These are phyloP conservation scores for Telmatherina bonti DNA, from an alignment of 2,797 vertebrate species.

Conservation along the genomic window DNA sequence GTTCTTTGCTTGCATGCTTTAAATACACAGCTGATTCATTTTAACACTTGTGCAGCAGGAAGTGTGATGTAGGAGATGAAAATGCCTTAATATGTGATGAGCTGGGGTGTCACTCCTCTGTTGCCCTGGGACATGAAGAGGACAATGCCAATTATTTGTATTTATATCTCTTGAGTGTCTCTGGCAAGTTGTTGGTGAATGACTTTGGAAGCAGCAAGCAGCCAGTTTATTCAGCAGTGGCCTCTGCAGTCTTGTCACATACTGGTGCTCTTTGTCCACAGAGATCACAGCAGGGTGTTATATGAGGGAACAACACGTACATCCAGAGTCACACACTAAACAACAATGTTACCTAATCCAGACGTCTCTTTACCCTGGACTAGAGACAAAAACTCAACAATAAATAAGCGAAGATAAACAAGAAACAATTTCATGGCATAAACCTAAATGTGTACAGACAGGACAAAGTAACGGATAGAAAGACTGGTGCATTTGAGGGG, in stretches of 20 bases:
- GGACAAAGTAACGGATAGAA: conserved; percentile 18
- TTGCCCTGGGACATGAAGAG: conserved; percentile 57
- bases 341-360: conserved; percentile 24
- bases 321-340: conserved; percentile 57
- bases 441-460: neutral
- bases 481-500: conserved; percentile 38
- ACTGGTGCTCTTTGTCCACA: conserved; percentile 73
- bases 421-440: neutral
- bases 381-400: conserved; percentile 1
- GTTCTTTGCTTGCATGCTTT: conserved; percentile 58
- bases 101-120: conserved; percentile 51
- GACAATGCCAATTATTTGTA: conserved; percentile 74
- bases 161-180: conserved; percentile 77
- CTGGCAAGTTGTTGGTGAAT: conserved; percentile 77
- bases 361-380: conserved; percentile 4
- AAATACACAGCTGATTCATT: conserved; percentile 65
- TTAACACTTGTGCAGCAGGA: conserved; percentile 61
- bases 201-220: conserved; percentile 60
- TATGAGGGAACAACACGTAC: conserved; percentile 52
- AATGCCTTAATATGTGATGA: conserved; percentile 56
- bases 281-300: conserved; percentile 62
- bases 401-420: neutral
- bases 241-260: conserved; percentile 81
- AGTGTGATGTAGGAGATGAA: conserved; percentile 65
- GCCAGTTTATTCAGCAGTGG: conserved; percentile 56